phyloP scores from a whole-genome alignment of 2,113 vertebrate genomes.

The Actinemys pallida region DNA sequence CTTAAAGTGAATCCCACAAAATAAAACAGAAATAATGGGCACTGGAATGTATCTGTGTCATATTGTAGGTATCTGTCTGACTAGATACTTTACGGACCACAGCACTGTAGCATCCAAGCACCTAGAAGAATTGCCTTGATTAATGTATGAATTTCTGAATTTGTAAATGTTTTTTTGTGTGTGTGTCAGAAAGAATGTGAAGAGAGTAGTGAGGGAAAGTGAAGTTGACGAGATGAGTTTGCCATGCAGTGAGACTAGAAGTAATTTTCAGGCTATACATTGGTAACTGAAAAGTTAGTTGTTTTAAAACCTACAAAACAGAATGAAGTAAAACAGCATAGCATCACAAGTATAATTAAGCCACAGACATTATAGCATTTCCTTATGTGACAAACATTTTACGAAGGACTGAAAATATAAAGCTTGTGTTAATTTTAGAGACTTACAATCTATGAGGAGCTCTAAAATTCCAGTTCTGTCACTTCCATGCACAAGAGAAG shows the following conservation, averaged over 20 bases:
- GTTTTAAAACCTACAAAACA: conserved; percentile 16
- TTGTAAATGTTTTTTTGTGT: conserved; percentile 38
- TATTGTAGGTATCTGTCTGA: conserved; percentile 24
- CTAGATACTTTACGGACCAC: not conserved
- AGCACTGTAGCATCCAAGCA: conserved; percentile 16
- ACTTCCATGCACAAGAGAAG: not conserved
- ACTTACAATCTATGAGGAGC: not conserved
- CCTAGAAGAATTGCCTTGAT: conserved; percentile 37
- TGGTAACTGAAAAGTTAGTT: conserved; percentile 49
- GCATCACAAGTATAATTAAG: not conserved
- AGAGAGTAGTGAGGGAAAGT: conserved; percentile 40
- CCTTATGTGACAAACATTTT: not conserved
- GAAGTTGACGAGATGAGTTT: conserved; percentile 20
- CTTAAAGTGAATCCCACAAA: conserved; percentile 29
- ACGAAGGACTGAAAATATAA: not conserved
- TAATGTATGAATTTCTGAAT: not conserved
- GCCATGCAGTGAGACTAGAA: not conserved
- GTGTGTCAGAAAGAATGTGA: conserved; percentile 32
- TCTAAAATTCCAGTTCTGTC: not conserved
- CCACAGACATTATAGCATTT: not conserved
- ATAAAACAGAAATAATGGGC: conserved; percentile 6
- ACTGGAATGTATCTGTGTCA: not conserved
- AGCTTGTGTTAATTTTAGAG: not conserved
- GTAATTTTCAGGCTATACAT: conserved; percentile 6
- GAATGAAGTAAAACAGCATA: not conserved